Conservation (phyloP, 1,140 invertebrate genomes). For the Magallana ariakensis region DNA sequence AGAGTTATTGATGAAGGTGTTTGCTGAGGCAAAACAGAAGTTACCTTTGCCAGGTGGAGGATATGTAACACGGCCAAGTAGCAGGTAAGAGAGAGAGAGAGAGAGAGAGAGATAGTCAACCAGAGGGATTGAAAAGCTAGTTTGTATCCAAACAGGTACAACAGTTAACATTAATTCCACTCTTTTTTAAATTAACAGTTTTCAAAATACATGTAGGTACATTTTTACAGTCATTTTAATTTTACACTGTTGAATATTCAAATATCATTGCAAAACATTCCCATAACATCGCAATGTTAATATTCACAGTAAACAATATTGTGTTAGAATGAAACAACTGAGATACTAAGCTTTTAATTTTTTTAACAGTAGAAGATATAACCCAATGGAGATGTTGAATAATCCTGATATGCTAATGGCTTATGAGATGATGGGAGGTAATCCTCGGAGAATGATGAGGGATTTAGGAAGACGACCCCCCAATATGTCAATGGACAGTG, state of each 20-base stretch:
- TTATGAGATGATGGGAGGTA: neutral
- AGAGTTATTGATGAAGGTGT: neutral
- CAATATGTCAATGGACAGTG: slow-evolving; percentile 16
- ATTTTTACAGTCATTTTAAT: too few relatives aligned
- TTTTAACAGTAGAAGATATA: neutral
- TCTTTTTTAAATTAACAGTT: too few relatives aligned
- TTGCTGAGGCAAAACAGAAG: slow-evolving; percentile 3
- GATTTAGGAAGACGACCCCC: too few relatives aligned
- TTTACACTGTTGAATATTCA: too few relatives aligned
- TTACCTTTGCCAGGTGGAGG: slow-evolving; percentile 11
- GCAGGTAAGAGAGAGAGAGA: neutral
- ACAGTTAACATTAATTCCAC: too few relatives aligned
- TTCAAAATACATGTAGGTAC: too few relatives aligned
- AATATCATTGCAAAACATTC: too few relatives aligned
- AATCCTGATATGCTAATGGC: neutral
- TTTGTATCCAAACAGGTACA: too few relatives aligned
- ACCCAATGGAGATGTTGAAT: slow-evolving; percentile 28
- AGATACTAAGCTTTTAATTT: neutral
- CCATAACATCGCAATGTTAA: too few relatives aligned
- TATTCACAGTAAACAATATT: too few relatives aligned
- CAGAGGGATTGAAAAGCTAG: too few relatives aligned
- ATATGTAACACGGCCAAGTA: slow-evolving; percentile 25
- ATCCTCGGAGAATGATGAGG: neutral
- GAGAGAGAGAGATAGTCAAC: neutral
- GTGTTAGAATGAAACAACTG: neutral